Conservation (phyloP, 2,113 vertebrate species). For the Ammodramus savannarum region DNA sequence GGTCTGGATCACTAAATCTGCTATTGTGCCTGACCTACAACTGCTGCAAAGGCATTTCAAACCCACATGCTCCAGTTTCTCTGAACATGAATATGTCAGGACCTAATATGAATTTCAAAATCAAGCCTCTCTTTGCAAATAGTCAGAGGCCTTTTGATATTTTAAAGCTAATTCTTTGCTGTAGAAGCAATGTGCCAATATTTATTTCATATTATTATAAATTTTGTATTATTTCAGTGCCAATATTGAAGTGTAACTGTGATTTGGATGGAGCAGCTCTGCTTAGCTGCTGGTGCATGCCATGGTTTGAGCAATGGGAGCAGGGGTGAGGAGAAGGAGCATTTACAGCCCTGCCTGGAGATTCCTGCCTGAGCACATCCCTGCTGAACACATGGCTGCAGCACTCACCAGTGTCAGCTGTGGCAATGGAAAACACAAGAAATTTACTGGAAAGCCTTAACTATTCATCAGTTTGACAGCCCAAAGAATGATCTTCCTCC, state of each 20-base stretch:
- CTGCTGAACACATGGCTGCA: fast-evolving
- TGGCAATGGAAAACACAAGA: neutral
- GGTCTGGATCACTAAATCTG: neutral
- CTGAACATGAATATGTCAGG: neutral
- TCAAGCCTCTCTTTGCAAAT: neutral
- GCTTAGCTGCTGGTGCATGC: neutral
- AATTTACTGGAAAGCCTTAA: neutral
- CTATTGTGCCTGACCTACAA: neutral
- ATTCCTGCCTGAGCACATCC: neutral
- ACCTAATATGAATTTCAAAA: constrained; percentile 14
- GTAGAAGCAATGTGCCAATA: neutral
- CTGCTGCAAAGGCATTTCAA: neutral
- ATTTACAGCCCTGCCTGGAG: fast-evolving
- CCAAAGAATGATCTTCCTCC: neutral
- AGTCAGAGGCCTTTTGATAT: neutral
- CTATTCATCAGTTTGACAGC: neutral
- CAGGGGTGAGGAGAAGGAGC: neutral
- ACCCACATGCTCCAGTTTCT: neutral
- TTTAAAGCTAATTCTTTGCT: neutral
- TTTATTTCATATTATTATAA: no score
- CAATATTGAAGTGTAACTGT: neutral
- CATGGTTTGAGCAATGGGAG: neutral
- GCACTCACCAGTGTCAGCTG: neutral
- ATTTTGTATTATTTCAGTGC: neutral
- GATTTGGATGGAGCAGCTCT: neutral